phyloP scores from a whole-genome alignment of 2,888 invertebrate genomes.

The Homarus gammarus region DNA sequence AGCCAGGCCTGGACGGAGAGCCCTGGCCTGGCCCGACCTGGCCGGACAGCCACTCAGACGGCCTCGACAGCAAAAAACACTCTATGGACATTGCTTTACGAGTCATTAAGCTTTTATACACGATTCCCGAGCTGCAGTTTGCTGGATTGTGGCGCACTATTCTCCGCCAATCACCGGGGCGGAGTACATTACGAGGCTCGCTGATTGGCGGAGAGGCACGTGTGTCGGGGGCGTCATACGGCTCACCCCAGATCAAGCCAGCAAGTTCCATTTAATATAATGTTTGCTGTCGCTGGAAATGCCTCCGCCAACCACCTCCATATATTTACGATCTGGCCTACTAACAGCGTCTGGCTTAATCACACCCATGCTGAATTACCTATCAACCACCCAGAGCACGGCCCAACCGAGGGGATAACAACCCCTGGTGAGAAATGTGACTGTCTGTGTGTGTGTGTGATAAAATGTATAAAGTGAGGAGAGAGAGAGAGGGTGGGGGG shows the following conservation, averaged over 20 bases:
- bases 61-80: constrained; percentile 19
- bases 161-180: constrained; percentile 1
- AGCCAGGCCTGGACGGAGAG: not conserved
- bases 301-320: not conserved
- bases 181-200: constrained; percentile 4
- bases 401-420: too few relatives aligned
- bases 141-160: constrained; percentile 4
- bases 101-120: constrained; percentile 36
- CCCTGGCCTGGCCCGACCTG: not conserved
- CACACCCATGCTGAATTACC: not conserved
- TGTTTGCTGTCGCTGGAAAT: not conserved
- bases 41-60: not conserved
- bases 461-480: too few relatives aligned
- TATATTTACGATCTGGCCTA: not conserved
- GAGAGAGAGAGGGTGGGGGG: too few relatives aligned
- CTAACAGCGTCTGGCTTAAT: not conserved
- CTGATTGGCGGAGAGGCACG: constrained; percentile 17
- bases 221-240: not conserved
- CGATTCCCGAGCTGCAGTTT: constrained; percentile 14
- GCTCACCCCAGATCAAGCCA: constrained; percentile 20
- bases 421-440: too few relatives aligned
- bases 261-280: constrained; percentile 19
- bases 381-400: not conserved
- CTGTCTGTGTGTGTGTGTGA: too few relatives aligned
- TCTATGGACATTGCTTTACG: constrained; percentile 28